phyloP scores from a whole-genome alignment of 2,797 vertebrate genomes.

The Acestrorhynchus altus region DNA sequence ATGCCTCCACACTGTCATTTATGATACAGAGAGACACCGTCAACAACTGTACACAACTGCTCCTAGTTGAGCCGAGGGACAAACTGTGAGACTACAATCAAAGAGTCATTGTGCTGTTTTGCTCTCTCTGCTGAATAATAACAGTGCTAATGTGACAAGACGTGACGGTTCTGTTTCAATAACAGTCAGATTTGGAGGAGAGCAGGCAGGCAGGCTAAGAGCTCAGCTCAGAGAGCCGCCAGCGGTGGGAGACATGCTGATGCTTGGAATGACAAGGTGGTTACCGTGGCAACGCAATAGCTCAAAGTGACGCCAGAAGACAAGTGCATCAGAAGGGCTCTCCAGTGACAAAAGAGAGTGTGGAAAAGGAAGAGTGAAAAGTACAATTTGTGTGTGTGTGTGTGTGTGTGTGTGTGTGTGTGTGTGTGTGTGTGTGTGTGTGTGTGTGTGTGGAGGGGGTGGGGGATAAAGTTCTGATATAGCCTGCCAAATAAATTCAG shows the following conservation, averaged over 20 bases:
- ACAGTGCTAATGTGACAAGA: slow-evolving; percentile 39
- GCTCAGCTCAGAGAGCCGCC: slow-evolving; percentile 28
- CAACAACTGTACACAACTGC: neutral
- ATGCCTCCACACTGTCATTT: neutral
- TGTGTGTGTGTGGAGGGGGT: too few relatives aligned
- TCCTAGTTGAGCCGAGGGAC: neutral
- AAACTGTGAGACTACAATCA: slow-evolving; percentile 30
- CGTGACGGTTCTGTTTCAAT: slow-evolving; percentile 40
- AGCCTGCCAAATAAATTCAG: too few relatives aligned
- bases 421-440: too few relatives aligned
- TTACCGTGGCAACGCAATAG: slow-evolving; percentile 55
- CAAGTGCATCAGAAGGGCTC: slow-evolving; percentile 61
- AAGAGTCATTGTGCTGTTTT: slow-evolving; percentile 32
- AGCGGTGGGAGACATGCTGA: slow-evolving; percentile 34
- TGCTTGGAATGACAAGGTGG: slow-evolving; percentile 57
- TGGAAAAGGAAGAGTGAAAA: slow-evolving; percentile 19
- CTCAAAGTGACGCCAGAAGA: slow-evolving; percentile 55
- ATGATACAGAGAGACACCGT: neutral
- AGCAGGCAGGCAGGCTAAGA: slow-evolving; percentile 48
- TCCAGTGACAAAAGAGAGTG: slow-evolving; percentile 51
- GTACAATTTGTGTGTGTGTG: too few relatives aligned
- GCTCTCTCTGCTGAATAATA: slow-evolving; percentile 36
- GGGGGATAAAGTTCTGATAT: too few relatives aligned
- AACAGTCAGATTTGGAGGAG: slow-evolving; percentile 49
- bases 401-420: too few relatives aligned